These are phyloP conservation scores for Lasioglossum oenotherae DNA, from an alignment of 2,888 invertebrate genomes.

Conservation along the genomic window DNA sequence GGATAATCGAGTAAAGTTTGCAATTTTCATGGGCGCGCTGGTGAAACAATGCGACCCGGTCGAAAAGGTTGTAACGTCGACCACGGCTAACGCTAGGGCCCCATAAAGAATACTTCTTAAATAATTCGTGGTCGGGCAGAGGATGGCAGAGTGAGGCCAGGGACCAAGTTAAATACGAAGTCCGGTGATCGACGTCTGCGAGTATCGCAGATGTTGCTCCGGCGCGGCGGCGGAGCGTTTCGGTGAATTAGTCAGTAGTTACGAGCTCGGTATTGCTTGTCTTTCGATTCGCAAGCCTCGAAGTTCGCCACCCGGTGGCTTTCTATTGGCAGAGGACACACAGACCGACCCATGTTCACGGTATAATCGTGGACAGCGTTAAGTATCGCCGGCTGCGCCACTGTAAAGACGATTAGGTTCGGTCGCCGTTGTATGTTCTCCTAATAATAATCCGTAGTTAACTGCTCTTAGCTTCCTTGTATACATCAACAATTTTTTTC, in stretches of 20 bases:
- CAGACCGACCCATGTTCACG: constrained; percentile 15
- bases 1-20: constrained; percentile 55
- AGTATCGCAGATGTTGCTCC: constrained; percentile 43
- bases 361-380: constrained; percentile 13
- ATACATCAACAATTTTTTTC: not conserved
- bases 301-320: not conserved
- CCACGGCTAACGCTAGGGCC: not conserved
- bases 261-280: constrained; percentile 54
- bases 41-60: constrained; percentile 33
- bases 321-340: constrained; percentile 51
- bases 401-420: constrained; percentile 22
- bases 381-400: constrained; percentile 15
- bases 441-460: not conserved
- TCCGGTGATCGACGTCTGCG: constrained; percentile 35
- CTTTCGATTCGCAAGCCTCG: constrained; percentile 58
- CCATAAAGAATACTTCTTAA: constrained; percentile 23
- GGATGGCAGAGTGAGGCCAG: not conserved
- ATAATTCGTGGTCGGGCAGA: constrained; percentile 1
- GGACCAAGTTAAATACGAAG: constrained; percentile 16
- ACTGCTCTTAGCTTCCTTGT: too few species aligned
- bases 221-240: constrained; percentile 17
- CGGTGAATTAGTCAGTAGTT: constrained; percentile 43
- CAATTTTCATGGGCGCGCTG: constrained; percentile 46
- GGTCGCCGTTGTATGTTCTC: not conserved
- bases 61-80: constrained; percentile 22